Percentiles rank a stretch among this genome's conserved stretches.
phyloP scores from a whole-genome alignment of 1,140 invertebrate genomes.

The Neodiprion fabricii region DNA sequence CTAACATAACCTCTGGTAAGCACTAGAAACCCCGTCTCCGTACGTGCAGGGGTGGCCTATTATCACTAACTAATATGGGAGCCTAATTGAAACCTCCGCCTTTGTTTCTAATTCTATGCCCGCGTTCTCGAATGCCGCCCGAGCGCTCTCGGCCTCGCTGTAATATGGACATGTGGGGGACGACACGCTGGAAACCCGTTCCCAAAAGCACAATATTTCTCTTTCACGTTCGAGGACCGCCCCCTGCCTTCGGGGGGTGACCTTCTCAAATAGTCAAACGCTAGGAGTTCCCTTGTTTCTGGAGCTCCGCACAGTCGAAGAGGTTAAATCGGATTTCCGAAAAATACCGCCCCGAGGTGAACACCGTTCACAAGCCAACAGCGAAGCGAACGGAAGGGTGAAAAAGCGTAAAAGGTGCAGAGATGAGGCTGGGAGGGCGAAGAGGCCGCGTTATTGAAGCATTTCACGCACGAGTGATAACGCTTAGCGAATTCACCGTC shows the following conservation, averaged over 20 bases:
- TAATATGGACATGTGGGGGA: too few relatives aligned
- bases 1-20: slow-evolving; percentile 52
- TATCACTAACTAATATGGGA: slow-evolving; percentile 60
- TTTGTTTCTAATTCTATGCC: slow-evolving; percentile 28
- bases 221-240: too few relatives aligned
- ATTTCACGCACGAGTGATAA: slow-evolving; percentile 63
- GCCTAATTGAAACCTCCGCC: slow-evolving; percentile 58
- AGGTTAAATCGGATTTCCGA: too few relatives aligned
- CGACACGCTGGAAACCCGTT: too few relatives aligned
- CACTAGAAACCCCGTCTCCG: slow-evolving; percentile 47
- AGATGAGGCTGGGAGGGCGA: too few relatives aligned
- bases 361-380: too few relatives aligned
- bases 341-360: too few relatives aligned
- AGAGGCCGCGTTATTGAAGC: slow-evolving; percentile 58
- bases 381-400: not conserved
- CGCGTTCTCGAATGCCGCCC: not conserved
- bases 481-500: slow-evolving; percentile 62
- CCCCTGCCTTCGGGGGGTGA: too few relatives aligned
- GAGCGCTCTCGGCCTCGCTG: not conserved
- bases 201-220: too few relatives aligned
- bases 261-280: too few relatives aligned
- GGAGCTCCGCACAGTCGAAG: too few relatives aligned
- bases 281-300: too few relatives aligned
- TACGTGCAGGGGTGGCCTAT: slow-evolving; percentile 47
- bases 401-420: not conserved